Conservation (phyloP, 2,113 vertebrate species). For the Oreotrochilus melanogaster region DNA sequence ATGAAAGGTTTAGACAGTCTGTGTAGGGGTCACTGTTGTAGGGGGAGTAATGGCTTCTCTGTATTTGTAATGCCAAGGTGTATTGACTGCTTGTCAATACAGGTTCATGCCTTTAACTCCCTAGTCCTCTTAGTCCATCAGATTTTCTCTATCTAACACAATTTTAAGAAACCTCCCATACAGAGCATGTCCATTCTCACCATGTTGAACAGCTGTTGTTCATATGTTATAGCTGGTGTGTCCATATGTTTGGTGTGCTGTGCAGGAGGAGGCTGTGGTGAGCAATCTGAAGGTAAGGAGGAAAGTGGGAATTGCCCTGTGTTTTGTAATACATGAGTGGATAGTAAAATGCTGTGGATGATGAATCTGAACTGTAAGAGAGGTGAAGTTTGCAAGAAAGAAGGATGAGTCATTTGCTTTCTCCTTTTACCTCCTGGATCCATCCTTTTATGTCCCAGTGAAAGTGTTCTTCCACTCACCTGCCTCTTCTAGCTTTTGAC, state of each 20-base stretch:
- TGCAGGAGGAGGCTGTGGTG: not conserved
- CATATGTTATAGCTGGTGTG: not conserved
- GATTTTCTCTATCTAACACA: not conserved
- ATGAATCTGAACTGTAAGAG: not conserved
- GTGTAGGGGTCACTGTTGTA: not conserved
- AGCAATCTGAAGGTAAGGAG: not conserved
- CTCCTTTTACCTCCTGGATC: not conserved
- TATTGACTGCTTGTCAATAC: not conserved
- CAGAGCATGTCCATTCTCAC: not conserved
- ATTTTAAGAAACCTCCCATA: not conserved
- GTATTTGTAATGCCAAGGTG: not conserved
- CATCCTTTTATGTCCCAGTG: not conserved
- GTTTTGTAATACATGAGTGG: not conserved
- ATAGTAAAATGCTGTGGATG: not conserved
- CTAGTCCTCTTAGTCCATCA: not conserved
- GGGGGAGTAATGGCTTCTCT: not conserved
- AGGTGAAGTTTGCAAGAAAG: not conserved
- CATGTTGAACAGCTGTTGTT: not conserved
- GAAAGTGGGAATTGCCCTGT: not conserved
- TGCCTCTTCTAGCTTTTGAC: not conserved
- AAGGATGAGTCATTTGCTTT: not conserved
- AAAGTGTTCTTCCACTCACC: not conserved
- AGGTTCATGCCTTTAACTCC: not conserved
- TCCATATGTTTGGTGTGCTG: not conserved
- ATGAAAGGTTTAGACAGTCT: not conserved